phyloP scores from a whole-genome alignment of 2,113 vertebrate genomes.

The Mus spicilegus region DNA sequence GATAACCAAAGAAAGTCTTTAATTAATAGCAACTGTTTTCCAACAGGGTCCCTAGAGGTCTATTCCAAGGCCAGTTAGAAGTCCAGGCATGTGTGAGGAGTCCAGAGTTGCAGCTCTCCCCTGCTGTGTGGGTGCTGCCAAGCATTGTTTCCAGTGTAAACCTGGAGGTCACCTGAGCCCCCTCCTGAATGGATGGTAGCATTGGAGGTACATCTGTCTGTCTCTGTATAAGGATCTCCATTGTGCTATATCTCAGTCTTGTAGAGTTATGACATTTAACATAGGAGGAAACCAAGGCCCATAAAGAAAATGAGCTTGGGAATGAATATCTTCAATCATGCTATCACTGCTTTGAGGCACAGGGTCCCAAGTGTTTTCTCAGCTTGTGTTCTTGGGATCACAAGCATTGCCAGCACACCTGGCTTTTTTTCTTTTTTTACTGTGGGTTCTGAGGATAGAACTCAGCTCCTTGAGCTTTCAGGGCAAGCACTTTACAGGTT shows the following conservation, averaged over 20 bases:
- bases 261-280: background rate
- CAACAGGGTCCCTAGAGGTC: background rate
- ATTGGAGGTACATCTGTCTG: background rate
- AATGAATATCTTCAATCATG: background rate
- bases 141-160: background rate
- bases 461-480: background rate
- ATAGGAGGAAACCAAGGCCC: background rate
- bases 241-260: background rate
- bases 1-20: background rate
- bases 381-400: background rate
- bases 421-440: background rate
- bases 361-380: background rate
- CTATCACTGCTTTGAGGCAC: background rate
- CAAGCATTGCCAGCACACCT: background rate
- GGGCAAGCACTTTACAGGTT: background rate
- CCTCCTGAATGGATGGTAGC: background rate
- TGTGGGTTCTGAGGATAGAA: background rate
- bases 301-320: background rate
- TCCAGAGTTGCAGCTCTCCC: background rate
- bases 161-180: background rate
- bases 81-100: background rate
- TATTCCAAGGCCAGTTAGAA: background rate
- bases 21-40: background rate
- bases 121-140: rapidly evolving
- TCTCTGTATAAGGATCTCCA: background rate